These are phyloP conservation scores for Lissocephala sabroskyi DNA, from an alignment of 2,888 invertebrate species.

Conservation along the genomic window DNA sequence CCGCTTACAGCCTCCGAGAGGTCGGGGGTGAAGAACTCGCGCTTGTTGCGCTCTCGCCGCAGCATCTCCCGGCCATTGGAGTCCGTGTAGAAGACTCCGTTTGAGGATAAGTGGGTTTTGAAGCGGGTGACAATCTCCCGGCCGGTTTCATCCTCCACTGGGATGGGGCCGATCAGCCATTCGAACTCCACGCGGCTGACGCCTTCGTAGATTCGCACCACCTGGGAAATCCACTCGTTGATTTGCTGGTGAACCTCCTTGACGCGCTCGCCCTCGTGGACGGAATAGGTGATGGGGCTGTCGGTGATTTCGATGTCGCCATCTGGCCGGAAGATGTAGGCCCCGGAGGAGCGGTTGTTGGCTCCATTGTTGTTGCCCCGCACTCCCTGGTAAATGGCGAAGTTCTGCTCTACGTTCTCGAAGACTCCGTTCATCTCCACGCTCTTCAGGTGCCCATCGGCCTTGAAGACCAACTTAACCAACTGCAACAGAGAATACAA, in stretches of 20 bases:
- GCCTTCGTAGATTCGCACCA: constrained; percentile 79
- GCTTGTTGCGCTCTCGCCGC: constrained; percentile 77
- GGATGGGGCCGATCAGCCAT: constrained; percentile 86
- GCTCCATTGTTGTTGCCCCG: constrained; percentile 77
- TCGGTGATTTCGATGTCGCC: constrained; percentile 47
- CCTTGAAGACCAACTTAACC: constrained; percentile 50
- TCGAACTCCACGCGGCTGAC: constrained; percentile 79
- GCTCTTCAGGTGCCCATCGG: constrained; percentile 41
- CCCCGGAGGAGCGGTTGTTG: constrained; percentile 86
- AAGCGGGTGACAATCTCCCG: constrained; percentile 89
- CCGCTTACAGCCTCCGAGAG: constrained; percentile 83
- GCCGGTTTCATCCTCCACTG: constrained; percentile 78
- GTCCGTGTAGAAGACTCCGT: constrained; percentile 89
- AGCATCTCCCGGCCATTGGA: constrained; percentile 93
- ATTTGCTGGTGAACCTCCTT: constrained; percentile 78
- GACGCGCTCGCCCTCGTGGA: constrained; percentile 76
- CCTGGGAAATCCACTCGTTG: constrained; percentile 82
- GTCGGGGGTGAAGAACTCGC: constrained; percentile 83
- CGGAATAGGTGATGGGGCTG: constrained; percentile 43
- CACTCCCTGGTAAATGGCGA: constrained; percentile 82
- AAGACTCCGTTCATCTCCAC: constrained; percentile 60
- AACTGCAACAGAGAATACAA: constrained; percentile 43
- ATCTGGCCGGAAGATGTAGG: constrained; percentile 89
- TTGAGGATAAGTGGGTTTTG: constrained; percentile 77
- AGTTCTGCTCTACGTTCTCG: constrained; percentile 75